Evolutionary conservation across 1,140 invertebrate species (phyloP).

Genomic region (Lasioglossum albipes): DNA sequence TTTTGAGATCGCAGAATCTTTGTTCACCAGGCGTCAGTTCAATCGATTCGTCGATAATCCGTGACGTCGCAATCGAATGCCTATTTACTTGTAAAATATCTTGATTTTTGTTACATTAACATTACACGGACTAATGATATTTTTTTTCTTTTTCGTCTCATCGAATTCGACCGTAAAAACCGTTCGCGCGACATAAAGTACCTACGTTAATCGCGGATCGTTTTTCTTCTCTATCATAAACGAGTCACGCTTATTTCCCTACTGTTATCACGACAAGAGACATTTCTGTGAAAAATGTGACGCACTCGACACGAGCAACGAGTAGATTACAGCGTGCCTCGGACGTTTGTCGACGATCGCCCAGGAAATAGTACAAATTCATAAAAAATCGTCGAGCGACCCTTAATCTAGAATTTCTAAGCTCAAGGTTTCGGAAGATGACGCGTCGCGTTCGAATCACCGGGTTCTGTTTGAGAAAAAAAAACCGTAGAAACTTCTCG

Average conservation of each 20-base stretch:
- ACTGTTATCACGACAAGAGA: too few species aligned
- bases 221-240: slow-evolving; percentile 10
- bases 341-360: slow-evolving; percentile 31
- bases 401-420: slow-evolving; percentile 59
- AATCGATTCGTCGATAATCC: background rate
- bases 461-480: slow-evolving; percentile 5
- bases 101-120: slow-evolving; percentile 55
- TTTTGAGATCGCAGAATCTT: background rate
- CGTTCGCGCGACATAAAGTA: background rate
- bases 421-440: slow-evolving; percentile 58
- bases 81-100: slow-evolving; percentile 62
- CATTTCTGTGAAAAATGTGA: too few species aligned
- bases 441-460: slow-evolving; percentile 7
- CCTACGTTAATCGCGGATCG: slow-evolving; percentile 6
- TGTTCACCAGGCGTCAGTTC: background rate
- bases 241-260: background rate
- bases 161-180: slow-evolving; percentile 34
- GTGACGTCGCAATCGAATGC: slow-evolving; percentile 35
- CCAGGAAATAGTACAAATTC: slow-evolving; percentile 50
- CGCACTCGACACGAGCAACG: background rate
- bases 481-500: slow-evolving; percentile 28
- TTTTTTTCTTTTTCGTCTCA: slow-evolving; percentile 30
- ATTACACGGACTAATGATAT: slow-evolving; percentile 52
- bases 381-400: slow-evolving; percentile 55
- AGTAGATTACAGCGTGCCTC: slow-evolving; percentile 5